Evolutionary conservation across 2,888 invertebrate genomes (phyloP), one percentile per base, ranked within the genome.

Genomic region (Pollenia griseotomentosa): DNA sequence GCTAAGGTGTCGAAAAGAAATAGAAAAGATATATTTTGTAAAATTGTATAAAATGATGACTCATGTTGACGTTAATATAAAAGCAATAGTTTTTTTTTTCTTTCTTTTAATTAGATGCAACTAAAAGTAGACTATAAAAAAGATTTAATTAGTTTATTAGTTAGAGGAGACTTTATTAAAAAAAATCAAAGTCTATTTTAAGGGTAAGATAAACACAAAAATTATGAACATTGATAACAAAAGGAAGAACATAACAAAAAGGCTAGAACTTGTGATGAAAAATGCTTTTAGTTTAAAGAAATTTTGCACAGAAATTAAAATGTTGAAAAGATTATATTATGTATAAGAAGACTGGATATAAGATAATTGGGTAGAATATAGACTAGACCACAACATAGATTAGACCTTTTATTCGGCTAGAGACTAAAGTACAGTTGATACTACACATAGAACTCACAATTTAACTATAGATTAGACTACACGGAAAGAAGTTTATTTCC

Each of bases 111-210:
- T 53, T 70, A 42, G 40, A 14, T 23, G 23, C 46, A 8, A 4
- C 19, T 19, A 42, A 46, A 57, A 46, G 66, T 40, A 33, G 65
- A 19, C 23, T n/a, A 1, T 55, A 57, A 7, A 77, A 77, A 5
- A 6, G 6, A 57, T 48, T 33, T 53, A 57, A 77, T 77, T 66
- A 66, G 46, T 42, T 73, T 23, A 14, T 12, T 42, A 19, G 55
- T 57, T 44, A 0, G 46, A 4, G 6, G 19, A 19, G 6, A 65
- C 16, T n/a, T 23, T 10, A 11, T 3, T 6, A 14, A 16, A 2
- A 42, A 70, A 53, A 46, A 70, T 42, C 71, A 71, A 44, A 71
- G 19, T 12, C 42, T 71, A 71, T 42, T 55, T 71, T 71, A 71
- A 44, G 71, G 71, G 55, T 9, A 55, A 16, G 10, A 19, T 42